Percentiles rank a stretch among this genome's conserved stretches.
phyloP scores from a whole-genome alignment of 2,888 invertebrate genomes.

The Nowickia ferox region DNA sequence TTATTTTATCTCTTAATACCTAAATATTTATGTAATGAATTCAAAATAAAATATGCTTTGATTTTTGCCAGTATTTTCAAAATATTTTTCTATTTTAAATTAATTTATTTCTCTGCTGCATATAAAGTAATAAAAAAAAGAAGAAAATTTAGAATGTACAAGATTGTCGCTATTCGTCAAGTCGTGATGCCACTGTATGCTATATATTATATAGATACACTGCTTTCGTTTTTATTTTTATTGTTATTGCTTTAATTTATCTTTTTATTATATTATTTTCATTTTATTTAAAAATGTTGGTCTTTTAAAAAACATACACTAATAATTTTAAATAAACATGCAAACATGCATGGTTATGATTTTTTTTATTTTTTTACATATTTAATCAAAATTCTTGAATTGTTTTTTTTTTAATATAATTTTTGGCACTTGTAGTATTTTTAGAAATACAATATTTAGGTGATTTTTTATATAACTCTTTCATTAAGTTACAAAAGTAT shows the following conservation, averaged over 20 bases:
- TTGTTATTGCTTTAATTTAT: slow-evolving; percentile 11
- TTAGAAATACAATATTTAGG: no score
- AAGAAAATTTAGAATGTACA: no score
- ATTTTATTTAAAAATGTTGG: slow-evolving; percentile 14
- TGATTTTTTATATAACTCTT: no score
- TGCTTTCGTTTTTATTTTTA: slow-evolving; percentile 17
- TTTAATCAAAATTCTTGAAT: background rate
- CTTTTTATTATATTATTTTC: slow-evolving; percentile 17
- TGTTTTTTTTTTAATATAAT: background rate
- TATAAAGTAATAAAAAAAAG: no score
- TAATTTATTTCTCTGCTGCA: no score
- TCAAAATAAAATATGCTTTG: no score
- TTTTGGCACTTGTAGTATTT: background rate
- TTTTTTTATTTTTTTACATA: background rate
- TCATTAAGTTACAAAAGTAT: no score
- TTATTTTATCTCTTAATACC: no score
- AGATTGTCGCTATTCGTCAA: no score
- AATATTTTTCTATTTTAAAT: no score
- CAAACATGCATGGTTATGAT: background rate
- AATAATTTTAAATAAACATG: slow-evolving; percentile 20
- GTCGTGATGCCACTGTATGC: background rate
- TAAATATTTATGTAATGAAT: no score
- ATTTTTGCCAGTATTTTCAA: no score
- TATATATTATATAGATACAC: slow-evolving; percentile 7
- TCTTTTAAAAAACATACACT: slow-evolving; percentile 15